These are phyloP conservation scores for Ariopsis seemanni DNA, from an alignment of 2,113 vertebrate genomes.

Conservation along the genomic window DNA sequence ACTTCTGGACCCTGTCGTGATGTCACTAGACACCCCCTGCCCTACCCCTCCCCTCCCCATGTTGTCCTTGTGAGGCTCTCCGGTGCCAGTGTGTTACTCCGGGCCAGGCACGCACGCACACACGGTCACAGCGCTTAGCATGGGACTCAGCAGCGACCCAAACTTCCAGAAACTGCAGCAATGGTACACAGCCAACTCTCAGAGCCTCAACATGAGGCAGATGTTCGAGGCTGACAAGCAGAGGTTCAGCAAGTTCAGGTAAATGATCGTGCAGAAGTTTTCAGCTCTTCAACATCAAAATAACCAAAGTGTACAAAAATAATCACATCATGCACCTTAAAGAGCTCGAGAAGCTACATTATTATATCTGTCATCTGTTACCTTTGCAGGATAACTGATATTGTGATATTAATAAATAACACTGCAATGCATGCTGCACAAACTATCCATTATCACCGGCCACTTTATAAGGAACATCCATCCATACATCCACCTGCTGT, in stretches of 20 bases:
- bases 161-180: constrained; percentile 82
- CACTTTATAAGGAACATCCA: too few relatives aligned
- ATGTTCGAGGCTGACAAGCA: constrained; percentile 84
- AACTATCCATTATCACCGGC: too few relatives aligned
- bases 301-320: background rate
- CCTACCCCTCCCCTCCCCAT: too few relatives aligned
- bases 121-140: constrained; percentile 59
- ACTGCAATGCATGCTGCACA: too few relatives aligned
- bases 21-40: background rate
- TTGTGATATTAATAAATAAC: background rate
- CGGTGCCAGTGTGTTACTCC: background rate
- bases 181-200: constrained; percentile 78
- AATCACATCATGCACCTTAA: background rate
- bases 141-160: constrained; percentile 82
- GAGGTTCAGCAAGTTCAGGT: constrained; percentile 88
- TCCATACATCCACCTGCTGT: too few relatives aligned
- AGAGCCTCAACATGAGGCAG: constrained; percentile 81
- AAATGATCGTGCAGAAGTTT: background rate
- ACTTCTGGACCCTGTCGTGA: background rate
- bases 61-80: background rate
- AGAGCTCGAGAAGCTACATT: background rate
- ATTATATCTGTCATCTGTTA: background rate
- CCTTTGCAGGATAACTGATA: background rate
- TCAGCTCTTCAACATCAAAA: background rate
- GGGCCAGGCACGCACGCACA: constrained; percentile 10